Conservation (phyloP, 2,888 invertebrate species). For the Oxystoma pomonae region DNA sequence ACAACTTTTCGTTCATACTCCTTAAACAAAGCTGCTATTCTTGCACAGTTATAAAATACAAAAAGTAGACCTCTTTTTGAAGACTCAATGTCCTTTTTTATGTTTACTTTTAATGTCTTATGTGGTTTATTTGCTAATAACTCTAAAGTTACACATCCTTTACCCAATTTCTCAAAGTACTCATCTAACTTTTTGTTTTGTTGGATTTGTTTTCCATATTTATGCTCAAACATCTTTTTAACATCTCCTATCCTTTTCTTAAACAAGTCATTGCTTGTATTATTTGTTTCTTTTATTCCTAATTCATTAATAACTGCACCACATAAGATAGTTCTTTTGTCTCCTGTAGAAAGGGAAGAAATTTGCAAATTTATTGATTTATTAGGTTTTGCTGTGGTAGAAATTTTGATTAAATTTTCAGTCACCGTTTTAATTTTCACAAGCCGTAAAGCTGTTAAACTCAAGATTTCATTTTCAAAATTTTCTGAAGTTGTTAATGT, state of each 20-base stretch:
- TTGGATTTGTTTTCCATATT: conserved; percentile 57
- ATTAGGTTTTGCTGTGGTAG: conserved; percentile 40
- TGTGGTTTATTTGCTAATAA: conserved; percentile 63
- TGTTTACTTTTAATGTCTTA: conserved; percentile 54
- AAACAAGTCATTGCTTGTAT: conserved; percentile 53
- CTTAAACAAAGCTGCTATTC: conserved; percentile 62
- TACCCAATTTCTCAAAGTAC: conserved; percentile 58
- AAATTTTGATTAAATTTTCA: conserved; percentile 43
- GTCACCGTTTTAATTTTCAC: conserved; percentile 42
- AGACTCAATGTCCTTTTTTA: conserved; percentile 15
- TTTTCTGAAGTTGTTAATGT: conserved; percentile 33
- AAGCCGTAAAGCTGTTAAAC: conserved; percentile 43
- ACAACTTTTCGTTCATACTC: conserved; percentile 58
- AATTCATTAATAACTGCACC: conserved; percentile 59
- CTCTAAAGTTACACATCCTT: conserved; percentile 64
- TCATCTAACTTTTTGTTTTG: conserved; percentile 52
- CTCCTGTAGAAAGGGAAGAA: conserved; percentile 47
- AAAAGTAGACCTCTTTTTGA: conserved; percentile 44
- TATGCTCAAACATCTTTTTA: conserved; percentile 64
- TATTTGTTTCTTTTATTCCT: conserved; percentile 51
- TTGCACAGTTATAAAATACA: conserved; percentile 73
- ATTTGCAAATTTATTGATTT: conserved; percentile 39
- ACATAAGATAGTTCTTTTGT: conserved; percentile 46
- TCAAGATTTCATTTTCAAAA: conserved; percentile 23
- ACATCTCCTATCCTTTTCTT: conserved; percentile 60